A percentile compares a stretch with the other conserved stretches of the same genome.
These are phyloP conservation scores for Hydrotaea diabolus DNA, from an alignment of 2,888 invertebrate species.

Conservation along the genomic window DNA sequence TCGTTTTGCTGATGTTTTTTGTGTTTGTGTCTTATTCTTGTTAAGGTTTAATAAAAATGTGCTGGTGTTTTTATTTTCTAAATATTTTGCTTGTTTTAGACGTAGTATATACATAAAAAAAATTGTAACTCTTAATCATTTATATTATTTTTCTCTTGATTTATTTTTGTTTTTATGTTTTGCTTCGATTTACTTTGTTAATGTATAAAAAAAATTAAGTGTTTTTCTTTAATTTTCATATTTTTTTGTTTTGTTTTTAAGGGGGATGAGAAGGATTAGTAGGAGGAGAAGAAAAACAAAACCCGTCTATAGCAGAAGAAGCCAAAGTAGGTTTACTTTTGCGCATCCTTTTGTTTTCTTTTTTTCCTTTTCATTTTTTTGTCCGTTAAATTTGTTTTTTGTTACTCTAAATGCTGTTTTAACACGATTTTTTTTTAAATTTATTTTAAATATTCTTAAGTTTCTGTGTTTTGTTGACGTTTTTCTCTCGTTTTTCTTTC, in stretches of 20 bases:
- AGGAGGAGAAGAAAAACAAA: background rate
- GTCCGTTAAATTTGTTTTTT: slow-evolving; percentile 58
- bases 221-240: slow-evolving; percentile 2
- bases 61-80: background rate
- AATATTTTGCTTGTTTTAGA: background rate
- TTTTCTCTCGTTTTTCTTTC: slow-evolving; percentile 70
- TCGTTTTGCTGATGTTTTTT: background rate
- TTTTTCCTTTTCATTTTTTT: slow-evolving; percentile 34
- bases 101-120: slow-evolving; percentile 37
- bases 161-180: background rate
- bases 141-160: slow-evolving; percentile 6
- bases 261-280: background rate
- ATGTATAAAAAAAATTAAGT: slow-evolving; percentile 37
- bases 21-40: background rate
- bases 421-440: slow-evolving; percentile 60
- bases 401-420: slow-evolving; percentile 73
- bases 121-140: background rate
- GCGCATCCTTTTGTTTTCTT: slow-evolving; percentile 31
- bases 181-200: background rate
- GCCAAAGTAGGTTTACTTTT: slow-evolving; percentile 37
- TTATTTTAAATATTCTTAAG: slow-evolving; percentile 58
- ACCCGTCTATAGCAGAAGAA: slow-evolving; percentile 59
- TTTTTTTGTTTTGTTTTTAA: background rate
- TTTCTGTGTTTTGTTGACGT: slow-evolving; percentile 57
- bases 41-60: slow-evolving; percentile 37